Evolutionary conservation across 2,888 invertebrate species (phyloP), one percentile per base, ranked within the genome.

Genomic region (Calephelis perditalis): DNA sequence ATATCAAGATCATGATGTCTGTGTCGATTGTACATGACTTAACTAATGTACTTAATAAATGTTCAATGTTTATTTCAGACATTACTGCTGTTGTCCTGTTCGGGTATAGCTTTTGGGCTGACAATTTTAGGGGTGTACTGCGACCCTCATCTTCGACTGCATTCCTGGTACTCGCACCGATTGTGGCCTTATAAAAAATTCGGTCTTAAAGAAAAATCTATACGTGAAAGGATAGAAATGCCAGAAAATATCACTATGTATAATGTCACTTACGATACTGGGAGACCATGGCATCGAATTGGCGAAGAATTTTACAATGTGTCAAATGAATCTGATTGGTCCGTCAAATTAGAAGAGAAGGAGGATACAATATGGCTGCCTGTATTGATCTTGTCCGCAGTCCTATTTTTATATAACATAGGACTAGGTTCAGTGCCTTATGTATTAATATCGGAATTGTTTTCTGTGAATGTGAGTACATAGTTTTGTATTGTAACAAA

Each of bases 371-470:
- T 88, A 58, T 85, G 85, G 81, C 74, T 82, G 7, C 86, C 89
- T 0, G 78, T 86, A n/a, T 71, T 80, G 40, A 65, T 90, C 67
- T 63, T 90, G 58, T 90, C 90, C 2, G 60, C 79, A 58, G 81
- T 84, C 57, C 67, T 89, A 49, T 90, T 90, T 70, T 71, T 90
- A 63, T 90, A 86, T 69, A 90, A 90, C 63, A 81, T 89, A 57
- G 90, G 90, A 56, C 74, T 90, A 69, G 90, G 90, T 64, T 88
- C 90, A 9, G 85, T 90, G 76, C 90, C 90, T 79, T 89, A 82
- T 69, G 87, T 90, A 43, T 74, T 90, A 62, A 79, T 88, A 63
- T 82, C 88, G 36, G 90, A 90, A 59, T 66, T 89, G 60, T 90
- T 90, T 78, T 72, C 83, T 52, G 77, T 84, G 11, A 82, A 87